These are phyloP conservation scores for Campopleginae sp. DNA, from an alignment of 2,888 invertebrate genomes.

Conservation along the genomic window DNA sequence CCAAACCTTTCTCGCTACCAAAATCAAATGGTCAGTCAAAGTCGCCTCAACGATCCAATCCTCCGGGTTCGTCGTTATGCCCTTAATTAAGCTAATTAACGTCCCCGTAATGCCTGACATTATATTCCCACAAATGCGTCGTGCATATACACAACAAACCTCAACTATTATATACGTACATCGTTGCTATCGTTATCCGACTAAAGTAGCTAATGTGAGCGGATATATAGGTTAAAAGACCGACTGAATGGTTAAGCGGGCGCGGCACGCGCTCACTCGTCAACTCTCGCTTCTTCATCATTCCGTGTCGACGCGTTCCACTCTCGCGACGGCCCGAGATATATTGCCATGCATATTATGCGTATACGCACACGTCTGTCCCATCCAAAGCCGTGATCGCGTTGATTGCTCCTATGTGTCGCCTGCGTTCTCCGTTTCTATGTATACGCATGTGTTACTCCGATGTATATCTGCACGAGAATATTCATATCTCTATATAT, in stretches of 20 bases:
- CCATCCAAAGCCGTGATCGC: slow-evolving; percentile 66
- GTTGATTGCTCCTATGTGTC: slow-evolving; percentile 75
- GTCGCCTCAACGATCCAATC: too few species aligned
- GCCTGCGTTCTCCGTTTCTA: slow-evolving; percentile 32
- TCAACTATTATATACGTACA: slow-evolving; percentile 3
- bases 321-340: slow-evolving; percentile 57
- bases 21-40: too few species aligned
- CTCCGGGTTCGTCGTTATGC: too few species aligned
- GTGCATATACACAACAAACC: background rate
- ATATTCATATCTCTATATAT: slow-evolving; percentile 1
- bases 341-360: slow-evolving; percentile 49
- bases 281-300: slow-evolving; percentile 65
- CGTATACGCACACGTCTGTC: slow-evolving; percentile 23
- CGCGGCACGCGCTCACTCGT: slow-evolving; percentile 68
- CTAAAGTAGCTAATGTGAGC: slow-evolving; percentile 13
- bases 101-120: too few species aligned
- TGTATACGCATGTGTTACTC: slow-evolving; percentile 18
- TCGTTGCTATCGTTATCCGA: slow-evolving; percentile 21
- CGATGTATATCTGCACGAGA: slow-evolving; percentile 7
- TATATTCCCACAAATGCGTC: too few species aligned
- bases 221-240: slow-evolving; percentile 17
- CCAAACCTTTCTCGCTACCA: too few species aligned
- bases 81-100: too few species aligned
- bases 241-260: slow-evolving; percentile 59
- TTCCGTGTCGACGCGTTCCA: slow-evolving; percentile 71